A percentile compares a stretch with the other conserved stretches of the same genome.
These are phyloP conservation scores for Plagiodera versicolora DNA, from an alignment of 2,888 invertebrate species.

Conservation along the genomic window DNA sequence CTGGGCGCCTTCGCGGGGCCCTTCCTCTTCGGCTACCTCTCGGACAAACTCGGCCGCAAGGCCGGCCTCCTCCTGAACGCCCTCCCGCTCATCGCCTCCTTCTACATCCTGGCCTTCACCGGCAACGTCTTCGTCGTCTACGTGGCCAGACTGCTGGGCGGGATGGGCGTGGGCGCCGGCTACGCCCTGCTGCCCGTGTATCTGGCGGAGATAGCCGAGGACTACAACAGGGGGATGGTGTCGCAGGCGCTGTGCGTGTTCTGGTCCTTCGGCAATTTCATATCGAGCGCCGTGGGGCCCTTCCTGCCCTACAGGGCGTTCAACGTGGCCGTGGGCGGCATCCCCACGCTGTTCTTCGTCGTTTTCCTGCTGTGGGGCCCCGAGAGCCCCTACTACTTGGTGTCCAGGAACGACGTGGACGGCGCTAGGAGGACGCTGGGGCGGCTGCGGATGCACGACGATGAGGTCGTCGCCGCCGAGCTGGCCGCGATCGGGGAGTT, in stretches of 20 bases:
- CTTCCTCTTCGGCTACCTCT: slow-evolving; percentile 66
- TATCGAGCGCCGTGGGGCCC: slow-evolving; percentile 71
- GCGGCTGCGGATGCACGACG: slow-evolving; percentile 69
- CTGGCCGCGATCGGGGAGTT: slow-evolving; percentile 33
- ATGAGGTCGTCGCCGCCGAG: slow-evolving; percentile 64
- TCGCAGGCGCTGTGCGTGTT: slow-evolving; percentile 68
- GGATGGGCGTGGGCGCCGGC: slow-evolving; percentile 69
- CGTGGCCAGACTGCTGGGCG: slow-evolving; percentile 57
- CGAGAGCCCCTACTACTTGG: slow-evolving; percentile 75
- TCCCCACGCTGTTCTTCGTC: slow-evolving; percentile 57
- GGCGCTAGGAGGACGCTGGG: slow-evolving; percentile 68
- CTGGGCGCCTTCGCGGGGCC: slow-evolving; percentile 62
- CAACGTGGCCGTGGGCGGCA: slow-evolving; percentile 55
- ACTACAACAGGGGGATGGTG: slow-evolving; percentile 74
- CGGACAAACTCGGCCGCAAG: slow-evolving; percentile 68
- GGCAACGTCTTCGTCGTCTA: slow-evolving; percentile 38
- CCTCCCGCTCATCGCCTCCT: slow-evolving; percentile 33
- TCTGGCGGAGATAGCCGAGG: slow-evolving; percentile 79
- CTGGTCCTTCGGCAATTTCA: slow-evolving; percentile 67
- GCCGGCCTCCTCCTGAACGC: slow-evolving; percentile 62
- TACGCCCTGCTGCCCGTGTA: slow-evolving; percentile 80
- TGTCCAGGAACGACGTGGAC: slow-evolving; percentile 60
- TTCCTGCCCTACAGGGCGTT: slow-evolving; percentile 66
- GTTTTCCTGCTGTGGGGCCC: slow-evolving; percentile 64
- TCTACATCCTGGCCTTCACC: slow-evolving; percentile 33